Evolutionary conservation across 2,888 invertebrate genomes (phyloP).

Genomic region (Leucophora obtusa): DNA sequence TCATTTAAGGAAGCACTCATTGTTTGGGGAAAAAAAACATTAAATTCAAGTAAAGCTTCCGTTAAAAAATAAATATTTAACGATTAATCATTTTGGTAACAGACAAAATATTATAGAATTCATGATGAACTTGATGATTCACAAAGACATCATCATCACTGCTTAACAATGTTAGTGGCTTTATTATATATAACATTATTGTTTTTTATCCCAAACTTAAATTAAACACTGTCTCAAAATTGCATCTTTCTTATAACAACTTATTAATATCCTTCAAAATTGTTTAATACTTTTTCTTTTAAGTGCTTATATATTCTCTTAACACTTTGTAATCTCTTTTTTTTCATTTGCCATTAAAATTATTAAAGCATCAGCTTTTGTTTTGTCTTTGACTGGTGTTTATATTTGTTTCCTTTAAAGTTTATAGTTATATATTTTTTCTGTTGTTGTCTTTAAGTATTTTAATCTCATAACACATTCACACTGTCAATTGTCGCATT

Average conservation of each 20-base stretch:
- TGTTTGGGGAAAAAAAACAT: not conserved
- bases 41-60: slow-evolving; percentile 43
- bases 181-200: not conserved
- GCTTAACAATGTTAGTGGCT: not conserved
- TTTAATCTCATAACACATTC: not conserved
- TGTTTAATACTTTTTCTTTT: not conserved
- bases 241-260: not conserved
- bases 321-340: not conserved
- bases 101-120: not conserved
- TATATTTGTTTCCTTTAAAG: not conserved
- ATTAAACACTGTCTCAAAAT: not conserved
- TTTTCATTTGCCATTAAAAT: not conserved
- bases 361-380: not conserved
- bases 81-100: slow-evolving; percentile 66
- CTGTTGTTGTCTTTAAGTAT: not conserved
- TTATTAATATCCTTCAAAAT: not conserved
- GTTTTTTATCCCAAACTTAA: not conserved
- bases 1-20: slow-evolving; percentile 2
- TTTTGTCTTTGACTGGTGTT: not conserved
- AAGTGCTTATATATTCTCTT: not conserved
- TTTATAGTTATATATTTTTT: not conserved
- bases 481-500: not conserved
- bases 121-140: not conserved
- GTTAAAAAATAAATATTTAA: slow-evolving; percentile 55
- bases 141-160: not conserved